Base-by-base conservation (phyloP, 2,888 invertebrate genomes). In the Aphrophora alni region DNA sequence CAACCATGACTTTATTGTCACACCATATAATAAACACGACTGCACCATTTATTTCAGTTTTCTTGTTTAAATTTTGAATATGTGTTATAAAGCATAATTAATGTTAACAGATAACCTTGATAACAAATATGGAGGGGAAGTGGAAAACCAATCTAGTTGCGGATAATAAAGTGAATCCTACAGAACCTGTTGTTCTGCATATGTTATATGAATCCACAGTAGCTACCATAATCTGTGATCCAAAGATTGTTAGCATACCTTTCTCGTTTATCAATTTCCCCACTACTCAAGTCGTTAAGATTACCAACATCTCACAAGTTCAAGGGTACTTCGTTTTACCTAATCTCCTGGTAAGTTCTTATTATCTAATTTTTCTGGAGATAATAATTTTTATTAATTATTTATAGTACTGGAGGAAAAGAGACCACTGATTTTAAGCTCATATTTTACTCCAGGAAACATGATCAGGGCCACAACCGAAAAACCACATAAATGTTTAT, bases 221-320 rank as follows among this genome's bases (percentile, higher is more conserved):
- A 2, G 92, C 93, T 0, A 83, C 87, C 8, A 87, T 93, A 7
- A 85, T 86, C 8, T 88, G 89, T 69, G 87, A 88, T 0, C 92
- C 92, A 0, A 85, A 88, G 0, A 90, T 91, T 71, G 89, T 93
- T 12, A 88, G 88, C 24, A 86, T 92, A 69, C 88, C 90, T 82
- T 91, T 91, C 77, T 92, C 92, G 84, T 93, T 92, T 85, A 84
- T 93, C 24, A 90, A 92, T 84, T 91, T 88, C 82, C 87, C 89
- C 0, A 93, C 92, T 83, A 87, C 87, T 21, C 86, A 89, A 72
- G 88, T 89, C n/a, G 87, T 93, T 51, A 85, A 84, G 10, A 84
- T 93, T 14, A 86, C 86, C 8, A 91, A 92, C 81, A 87, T 88
- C 0, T 87, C 88, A 28, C 88, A 90, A 38, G 88, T 90, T 83